Percentiles rank a stretch among this genome's conserved stretches.
Evolutionary conservation across 2,797 vertebrate genomes (phyloP).

Genomic region (Xiphophorus birchmanni): DNA sequence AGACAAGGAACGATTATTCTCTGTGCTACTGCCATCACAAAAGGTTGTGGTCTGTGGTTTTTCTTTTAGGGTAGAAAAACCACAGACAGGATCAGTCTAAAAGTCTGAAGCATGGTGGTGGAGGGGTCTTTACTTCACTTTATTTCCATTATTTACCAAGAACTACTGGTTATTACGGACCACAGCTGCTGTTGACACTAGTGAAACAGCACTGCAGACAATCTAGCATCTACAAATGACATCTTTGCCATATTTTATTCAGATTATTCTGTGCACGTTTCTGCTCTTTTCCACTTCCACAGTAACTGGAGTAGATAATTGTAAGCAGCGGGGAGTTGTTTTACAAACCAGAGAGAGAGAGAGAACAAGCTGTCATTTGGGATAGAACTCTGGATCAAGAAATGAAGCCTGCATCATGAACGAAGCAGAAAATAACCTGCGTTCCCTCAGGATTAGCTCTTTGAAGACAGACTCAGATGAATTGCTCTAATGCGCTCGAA

Average conservation of each 20-base stretch:
- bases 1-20: too few relatives aligned
- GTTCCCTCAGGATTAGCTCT: constrained; percentile 58
- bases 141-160: background rate
- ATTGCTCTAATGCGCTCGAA: constrained; percentile 56
- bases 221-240: background rate
- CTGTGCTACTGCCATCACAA: too few relatives aligned
- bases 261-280: background rate
- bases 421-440: constrained; percentile 75
- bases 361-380: constrained; percentile 57
- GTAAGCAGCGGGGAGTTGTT: constrained; percentile 21
- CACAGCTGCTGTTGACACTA: background rate
- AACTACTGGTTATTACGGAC: background rate
- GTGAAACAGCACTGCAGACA: background rate
- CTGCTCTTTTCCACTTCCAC: background rate
- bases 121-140: too few relatives aligned
- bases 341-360: background rate
- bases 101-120: too few relatives aligned
- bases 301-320: constrained; percentile 30
- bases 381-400: constrained; percentile 62
- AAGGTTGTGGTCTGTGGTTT: too few relatives aligned
- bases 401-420: constrained; percentile 63
- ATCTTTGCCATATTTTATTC: background rate
- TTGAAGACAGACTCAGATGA: constrained; percentile 54
- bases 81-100: too few relatives aligned
- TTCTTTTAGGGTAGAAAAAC: too few relatives aligned